phyloP scores from a whole-genome alignment of 2,797 vertebrate species.

The Philypnodon macrostomus region DNA sequence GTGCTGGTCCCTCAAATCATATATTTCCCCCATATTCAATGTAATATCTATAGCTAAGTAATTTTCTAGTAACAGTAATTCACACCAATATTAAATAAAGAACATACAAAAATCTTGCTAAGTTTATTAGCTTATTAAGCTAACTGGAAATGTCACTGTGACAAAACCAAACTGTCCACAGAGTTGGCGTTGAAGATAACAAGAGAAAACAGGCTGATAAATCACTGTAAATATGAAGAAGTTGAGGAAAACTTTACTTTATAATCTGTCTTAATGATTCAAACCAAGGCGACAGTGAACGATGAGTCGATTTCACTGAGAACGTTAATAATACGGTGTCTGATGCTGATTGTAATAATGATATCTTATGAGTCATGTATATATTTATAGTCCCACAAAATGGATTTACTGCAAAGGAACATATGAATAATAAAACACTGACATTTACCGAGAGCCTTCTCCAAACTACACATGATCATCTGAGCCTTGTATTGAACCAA shows the following conservation, averaged over 20 bases:
- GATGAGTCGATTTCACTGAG: slow-evolving; percentile 4
- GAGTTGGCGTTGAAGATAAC: slow-evolving; percentile 11
- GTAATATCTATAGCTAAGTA: too few relatives aligned
- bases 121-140: too few relatives aligned
- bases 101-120: too few relatives aligned
- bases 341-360: slow-evolving; percentile 1
- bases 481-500: not conserved
- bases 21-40: too few relatives aligned
- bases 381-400: slow-evolving; percentile 7
- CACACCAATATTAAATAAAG: too few relatives aligned
- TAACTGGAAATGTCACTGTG: slow-evolving; percentile 18
- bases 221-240: not conserved
- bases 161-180: slow-evolving; percentile 11
- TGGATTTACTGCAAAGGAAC: not conserved
- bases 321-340: slow-evolving; percentile 6
- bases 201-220: slow-evolving; percentile 1
- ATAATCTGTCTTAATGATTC: not conserved
- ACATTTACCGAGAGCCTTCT: not conserved
- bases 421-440: not conserved
- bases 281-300: slow-evolving; percentile 2
- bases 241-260: not conserved
- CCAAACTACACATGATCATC: not conserved
- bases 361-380: slow-evolving; percentile 4
- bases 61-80: too few relatives aligned
- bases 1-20: too few relatives aligned